phyloP scores from a whole-genome alignment of 2,113 vertebrate species.

The Bubo bubo region DNA sequence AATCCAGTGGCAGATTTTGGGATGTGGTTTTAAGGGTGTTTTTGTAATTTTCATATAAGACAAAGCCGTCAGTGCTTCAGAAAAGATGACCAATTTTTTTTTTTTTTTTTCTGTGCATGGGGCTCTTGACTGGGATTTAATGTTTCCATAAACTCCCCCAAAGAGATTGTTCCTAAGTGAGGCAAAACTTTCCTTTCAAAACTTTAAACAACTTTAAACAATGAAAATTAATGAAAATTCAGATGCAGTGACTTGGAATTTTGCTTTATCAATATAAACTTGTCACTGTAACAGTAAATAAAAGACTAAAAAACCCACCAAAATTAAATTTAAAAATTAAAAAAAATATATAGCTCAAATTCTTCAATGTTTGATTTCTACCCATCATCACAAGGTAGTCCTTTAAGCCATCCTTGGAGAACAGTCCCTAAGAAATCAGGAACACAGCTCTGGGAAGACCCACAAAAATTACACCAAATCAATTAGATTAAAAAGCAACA shows the following conservation, averaged over 20 bases:
- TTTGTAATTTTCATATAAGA: conserved; percentile 37
- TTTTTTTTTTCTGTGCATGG: conserved; percentile 47
- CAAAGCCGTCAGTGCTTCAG: conserved; percentile 49
- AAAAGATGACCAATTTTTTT: conserved; percentile 49
- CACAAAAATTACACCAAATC: background rate
- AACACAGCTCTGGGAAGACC: background rate
- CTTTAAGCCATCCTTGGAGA: background rate
- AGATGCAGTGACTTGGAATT: background rate
- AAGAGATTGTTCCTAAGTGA: conserved; percentile 13
- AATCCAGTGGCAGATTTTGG: conserved; percentile 15
- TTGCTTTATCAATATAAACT: background rate
- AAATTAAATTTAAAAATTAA: background rate
- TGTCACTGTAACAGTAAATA: background rate
- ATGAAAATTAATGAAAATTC: conserved; percentile 12
- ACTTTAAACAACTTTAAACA: conserved; percentile 41
- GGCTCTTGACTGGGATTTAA: conserved; percentile 45
- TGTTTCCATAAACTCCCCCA: conserved; percentile 28
- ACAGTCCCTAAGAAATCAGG: background rate
- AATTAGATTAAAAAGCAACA: background rate
- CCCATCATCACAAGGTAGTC: background rate
- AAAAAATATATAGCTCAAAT: background rate
- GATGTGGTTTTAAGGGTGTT: background rate
- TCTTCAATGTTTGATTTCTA: background rate
- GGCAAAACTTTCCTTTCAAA: conserved; percentile 34
- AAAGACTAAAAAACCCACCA: background rate